Evolutionary conservation across 37 sponge, comb jelly and placozoan genomes (phyloP).

Genomic region (Spongia lamella): DNA sequence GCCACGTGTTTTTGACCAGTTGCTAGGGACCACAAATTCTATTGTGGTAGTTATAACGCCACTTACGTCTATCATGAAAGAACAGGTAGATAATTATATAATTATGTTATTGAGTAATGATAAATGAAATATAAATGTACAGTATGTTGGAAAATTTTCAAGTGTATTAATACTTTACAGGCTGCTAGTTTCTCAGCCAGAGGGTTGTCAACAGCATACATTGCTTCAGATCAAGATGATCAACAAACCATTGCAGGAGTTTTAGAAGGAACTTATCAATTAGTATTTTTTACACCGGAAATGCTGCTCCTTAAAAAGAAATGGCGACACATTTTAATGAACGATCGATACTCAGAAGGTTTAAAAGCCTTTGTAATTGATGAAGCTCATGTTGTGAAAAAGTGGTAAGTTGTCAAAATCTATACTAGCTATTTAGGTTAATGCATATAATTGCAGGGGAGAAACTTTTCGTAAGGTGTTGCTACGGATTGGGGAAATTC

Average conservation of each 20-base stretch:
- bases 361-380: slow-evolving; percentile 33
- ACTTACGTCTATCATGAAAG: slow-evolving; percentile 21
- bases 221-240: not conserved
- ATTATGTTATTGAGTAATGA: not conserved
- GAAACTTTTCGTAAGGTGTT: slow-evolving; percentile 21
- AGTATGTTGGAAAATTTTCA: no score
- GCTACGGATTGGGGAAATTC: slow-evolving; percentile 17
- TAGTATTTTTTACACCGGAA: slow-evolving; percentile 34
- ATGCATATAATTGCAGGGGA: no score
- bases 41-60: slow-evolving; percentile 14
- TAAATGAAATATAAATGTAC: no score
- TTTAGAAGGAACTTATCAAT: not conserved
- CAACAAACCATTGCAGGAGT: not conserved
- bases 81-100: slow-evolving; percentile 1
- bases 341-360: slow-evolving; percentile 6
- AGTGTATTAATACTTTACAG: no score
- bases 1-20: slow-evolving; percentile 14
- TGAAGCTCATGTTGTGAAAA: slow-evolving; percentile 44
- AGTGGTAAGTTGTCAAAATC: slow-evolving; percentile 16
- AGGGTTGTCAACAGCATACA: slow-evolving; percentile 4
- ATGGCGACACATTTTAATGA: slow-evolving; percentile 8
- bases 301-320: not conserved
- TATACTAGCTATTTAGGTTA: no score
- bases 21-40: not conserved
- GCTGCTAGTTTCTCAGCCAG: not conserved